These are phyloP conservation scores for Dryomyza anilis DNA, from an alignment of 2,888 invertebrate genomes.

Conservation along the genomic window DNA sequence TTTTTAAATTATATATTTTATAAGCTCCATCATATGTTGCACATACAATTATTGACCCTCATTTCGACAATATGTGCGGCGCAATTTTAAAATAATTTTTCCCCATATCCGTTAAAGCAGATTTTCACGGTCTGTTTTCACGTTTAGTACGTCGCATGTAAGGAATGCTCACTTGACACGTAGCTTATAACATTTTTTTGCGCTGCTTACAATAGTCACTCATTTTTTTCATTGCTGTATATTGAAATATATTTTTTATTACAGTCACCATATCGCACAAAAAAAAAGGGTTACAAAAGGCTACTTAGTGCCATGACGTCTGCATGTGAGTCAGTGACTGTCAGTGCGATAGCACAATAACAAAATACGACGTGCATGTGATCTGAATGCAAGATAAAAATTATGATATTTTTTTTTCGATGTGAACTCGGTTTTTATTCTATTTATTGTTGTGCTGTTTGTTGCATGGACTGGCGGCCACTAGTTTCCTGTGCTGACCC, in stretches of 20 bases:
- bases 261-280: neutral
- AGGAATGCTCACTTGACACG: constrained; percentile 1
- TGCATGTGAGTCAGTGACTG: neutral
- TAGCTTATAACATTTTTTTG: neutral
- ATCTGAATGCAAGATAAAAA: constrained; percentile 58
- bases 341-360: constrained; percentile 38
- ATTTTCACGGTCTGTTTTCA: neutral
- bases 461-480: neutral
- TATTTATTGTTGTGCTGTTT: constrained; percentile 28
- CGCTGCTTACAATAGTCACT: neutral
- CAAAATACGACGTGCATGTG: constrained; percentile 45
- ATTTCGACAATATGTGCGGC: neutral
- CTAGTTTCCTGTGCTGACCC: neutral
- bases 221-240: neutral
- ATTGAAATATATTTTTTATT: constrained; percentile 15
- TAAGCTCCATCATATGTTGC: neutral
- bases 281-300: constrained; percentile 11
- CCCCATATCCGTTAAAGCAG: neutral
- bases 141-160: neutral
- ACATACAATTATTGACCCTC: neutral
- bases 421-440: constrained; percentile 33
- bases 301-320: neutral
- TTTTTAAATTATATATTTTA: no score
- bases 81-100: constrained; percentile 1
- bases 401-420: constrained; percentile 53